Base-by-base conservation (phyloP, 2,888 invertebrate genomes). In the Dasypolia templi region DNA sequence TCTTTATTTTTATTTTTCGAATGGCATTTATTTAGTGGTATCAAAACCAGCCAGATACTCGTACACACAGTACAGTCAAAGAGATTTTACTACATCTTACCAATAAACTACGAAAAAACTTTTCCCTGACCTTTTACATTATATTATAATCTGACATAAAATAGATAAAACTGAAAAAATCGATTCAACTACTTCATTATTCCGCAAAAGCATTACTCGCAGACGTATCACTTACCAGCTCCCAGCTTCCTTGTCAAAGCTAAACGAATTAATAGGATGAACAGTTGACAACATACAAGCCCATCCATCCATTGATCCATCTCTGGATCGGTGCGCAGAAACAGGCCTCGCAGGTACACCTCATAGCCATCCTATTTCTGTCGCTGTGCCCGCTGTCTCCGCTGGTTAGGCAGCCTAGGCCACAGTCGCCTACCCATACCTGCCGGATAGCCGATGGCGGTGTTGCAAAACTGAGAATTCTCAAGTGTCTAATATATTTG, bases 351-450 rank as follows among this genome's bases (percentile, higher is more conserved):
- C 94, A 95, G 14, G 87, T 63, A 75, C 94, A 94, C 11, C 32
- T n/a, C 11, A 4, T 17, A n/a, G 9, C 2, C 17, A 9, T 14
- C 17, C 2, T 17, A 49, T 3, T 17, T 7, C 2, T 3, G 0
- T 2, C n/a, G 6, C 6, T n/a, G 1, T 14, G 1, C 12, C 3
- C 19, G 19, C 19, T 17, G 29, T n/a, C 32, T 64, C 11, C 3
- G 17, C 0, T 19, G 64, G 53, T 11, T 1, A 32, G 87, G 59
- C 94, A 95, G 1, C 87, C 76, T 42, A 91, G 72, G 0, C 86
- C 87, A 70, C 94, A 94, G n/a, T 67, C 85, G 1, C 91, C 90
- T 0, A 92, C 88, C 91, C 93, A 94, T 14, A 94, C 86, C 86
- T 93, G 85, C 2, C 88, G 88, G 44, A 94, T 86, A 12, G 89